phyloP scores from a whole-genome alignment of 2,888 invertebrate genomes.

The Clepsis dumicolana region DNA sequence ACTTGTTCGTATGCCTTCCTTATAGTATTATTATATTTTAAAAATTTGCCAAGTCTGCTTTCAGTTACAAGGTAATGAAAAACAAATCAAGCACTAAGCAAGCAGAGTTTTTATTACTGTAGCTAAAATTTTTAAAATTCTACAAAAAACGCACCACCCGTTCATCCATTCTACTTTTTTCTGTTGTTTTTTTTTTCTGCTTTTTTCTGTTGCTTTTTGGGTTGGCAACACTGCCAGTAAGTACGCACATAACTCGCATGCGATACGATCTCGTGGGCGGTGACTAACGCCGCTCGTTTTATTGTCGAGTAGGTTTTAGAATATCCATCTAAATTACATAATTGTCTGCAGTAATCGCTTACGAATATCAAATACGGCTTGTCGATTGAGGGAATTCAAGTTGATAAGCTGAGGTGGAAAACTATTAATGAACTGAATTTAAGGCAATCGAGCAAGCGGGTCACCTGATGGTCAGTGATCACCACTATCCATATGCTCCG shows the following conservation, averaged over 20 bases:
- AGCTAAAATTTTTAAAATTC: too few species aligned
- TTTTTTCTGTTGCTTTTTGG: not conserved
- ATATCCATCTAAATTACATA: constrained; percentile 23
- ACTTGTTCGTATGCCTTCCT: too few species aligned
- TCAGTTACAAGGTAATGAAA: too few species aligned
- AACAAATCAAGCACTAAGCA: too few species aligned
- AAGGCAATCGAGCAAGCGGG: not conserved
- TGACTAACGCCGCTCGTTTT: constrained; percentile 8
- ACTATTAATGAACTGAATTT: not conserved
- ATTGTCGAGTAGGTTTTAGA: constrained; percentile 23
- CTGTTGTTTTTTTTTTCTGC: not conserved
- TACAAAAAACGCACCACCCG: too few species aligned
- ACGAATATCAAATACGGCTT: not conserved
- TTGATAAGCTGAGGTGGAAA: not conserved
- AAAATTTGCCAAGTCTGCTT: too few species aligned
- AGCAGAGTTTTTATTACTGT: too few species aligned
- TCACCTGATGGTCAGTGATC: too few species aligned
- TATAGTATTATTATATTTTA: too few species aligned
- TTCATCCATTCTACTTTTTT: too few species aligned
- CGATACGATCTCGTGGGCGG: constrained; percentile 26
- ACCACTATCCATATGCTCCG: too few species aligned
- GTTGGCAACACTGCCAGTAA: not conserved
- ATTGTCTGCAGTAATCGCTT: constrained; percentile 3
- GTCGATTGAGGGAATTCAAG: not conserved
- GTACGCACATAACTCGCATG: constrained; percentile 13